Evolutionary conservation across 2,888 invertebrate genomes (phyloP).

Genomic region (Petrolisthes cinctipes): DNA sequence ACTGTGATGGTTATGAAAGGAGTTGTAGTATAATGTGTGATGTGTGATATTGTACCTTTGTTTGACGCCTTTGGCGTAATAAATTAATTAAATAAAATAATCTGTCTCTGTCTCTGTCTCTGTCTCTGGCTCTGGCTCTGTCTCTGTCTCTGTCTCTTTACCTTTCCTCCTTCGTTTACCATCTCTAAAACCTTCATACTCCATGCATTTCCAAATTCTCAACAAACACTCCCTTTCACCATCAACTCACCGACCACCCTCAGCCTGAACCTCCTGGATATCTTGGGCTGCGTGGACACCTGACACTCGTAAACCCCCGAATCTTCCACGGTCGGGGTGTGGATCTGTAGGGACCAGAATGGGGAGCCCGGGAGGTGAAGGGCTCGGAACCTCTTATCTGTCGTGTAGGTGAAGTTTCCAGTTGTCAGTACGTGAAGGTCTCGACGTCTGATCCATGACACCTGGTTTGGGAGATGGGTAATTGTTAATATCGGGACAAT

Average conservation of each 20-base stretch:
- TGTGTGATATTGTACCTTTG: too few species aligned
- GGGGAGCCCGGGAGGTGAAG: constrained; percentile 56
- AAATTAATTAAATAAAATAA: too few species aligned
- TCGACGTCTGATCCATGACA: constrained; percentile 59
- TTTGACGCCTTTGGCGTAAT: too few species aligned
- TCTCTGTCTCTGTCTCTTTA: not conserved
- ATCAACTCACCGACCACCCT: constrained; percentile 52
- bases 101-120: too few species aligned
- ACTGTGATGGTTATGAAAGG: too few species aligned
- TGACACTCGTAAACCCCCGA: constrained; percentile 63
- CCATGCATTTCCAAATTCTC: not conserved
- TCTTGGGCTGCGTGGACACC: constrained; percentile 62
- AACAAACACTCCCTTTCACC: not conserved
- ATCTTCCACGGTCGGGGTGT: constrained; percentile 39
- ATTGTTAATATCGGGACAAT: too few species aligned
- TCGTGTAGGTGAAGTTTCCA: constrained; percentile 57
- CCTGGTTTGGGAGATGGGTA: constrained; percentile 30
- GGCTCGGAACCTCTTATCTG: constrained; percentile 55
- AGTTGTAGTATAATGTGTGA: too few species aligned
- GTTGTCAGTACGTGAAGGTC: constrained; percentile 63
- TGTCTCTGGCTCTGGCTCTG: too few species aligned
- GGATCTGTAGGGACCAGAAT: constrained; percentile 58
- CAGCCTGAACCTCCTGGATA: constrained; percentile 53
- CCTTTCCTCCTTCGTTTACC: not conserved
- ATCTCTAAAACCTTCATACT: not conserved